Evolutionary conservation across 1,140 invertebrate species (phyloP), one percentile per base, ranked within the genome.

Genomic region (Euglossa dilemma): DNA sequence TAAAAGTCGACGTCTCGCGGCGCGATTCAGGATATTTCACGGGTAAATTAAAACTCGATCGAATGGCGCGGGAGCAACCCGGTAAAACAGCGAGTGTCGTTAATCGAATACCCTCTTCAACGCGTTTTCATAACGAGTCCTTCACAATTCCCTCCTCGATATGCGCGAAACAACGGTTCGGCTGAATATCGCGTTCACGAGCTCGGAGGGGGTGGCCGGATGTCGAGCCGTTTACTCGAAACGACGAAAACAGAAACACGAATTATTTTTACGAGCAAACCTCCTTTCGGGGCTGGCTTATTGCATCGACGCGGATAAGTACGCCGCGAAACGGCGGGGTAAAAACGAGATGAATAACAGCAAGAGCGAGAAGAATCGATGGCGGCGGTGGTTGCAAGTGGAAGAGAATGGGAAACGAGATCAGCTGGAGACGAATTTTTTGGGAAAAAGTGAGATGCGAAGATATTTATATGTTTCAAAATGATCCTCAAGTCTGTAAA

Each of bases 391-490:
- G n/a, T 18, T 23, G 23, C 8, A 54, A 52, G 25, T 20, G 36
- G 25, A 69, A 47, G 52, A 76, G 50, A 83, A 85, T 43, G 47
- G 52, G 64, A 56, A 61, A 59, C 11, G 20, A 59, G 50, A 43
- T 63, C 12, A n/a, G 47, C 45, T 52, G 25, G 45, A 36, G 25
- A 23, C 43, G 45, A 43, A 43, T 1, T 63, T 16, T 47, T 2
- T 0, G 6, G 6, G 20, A 18, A 20, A 18, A 59, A 59, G 52
- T 77, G 52, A 36, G 23, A 18, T 59, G 36, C 12, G 57, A 11
- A 47, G 36, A 74, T 88, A 85, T 81, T 85, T 87, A 80, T 69
- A 36, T n/a, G n/a, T n/a, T n/a, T n/a, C n/a, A n/a, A n/a, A n/a
- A n/a, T n/a, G n/a, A n/a, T n/a, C n/a, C n/a, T n/a, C n/a, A n/a